Conservation (phyloP, 2,888 invertebrate genomes). For the Cabera pusaria region DNA sequence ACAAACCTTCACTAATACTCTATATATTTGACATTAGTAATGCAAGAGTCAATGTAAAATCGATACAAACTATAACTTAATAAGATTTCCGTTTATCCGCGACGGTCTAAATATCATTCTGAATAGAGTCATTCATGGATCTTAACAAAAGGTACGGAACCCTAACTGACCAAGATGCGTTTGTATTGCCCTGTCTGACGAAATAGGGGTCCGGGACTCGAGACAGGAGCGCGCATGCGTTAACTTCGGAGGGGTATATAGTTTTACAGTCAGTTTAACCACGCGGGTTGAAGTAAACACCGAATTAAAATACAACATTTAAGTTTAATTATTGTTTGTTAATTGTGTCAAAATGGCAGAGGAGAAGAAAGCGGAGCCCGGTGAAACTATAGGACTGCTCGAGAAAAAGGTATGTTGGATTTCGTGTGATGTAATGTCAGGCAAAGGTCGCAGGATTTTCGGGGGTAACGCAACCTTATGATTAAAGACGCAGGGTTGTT, state of each 20-base stretch:
- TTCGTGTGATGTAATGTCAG: conserved; percentile 55
- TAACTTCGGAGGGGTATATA: conserved; percentile 12
- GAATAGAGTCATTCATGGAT: no score
- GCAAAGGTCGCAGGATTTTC: conserved; percentile 58
- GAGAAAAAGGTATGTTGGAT: conserved; percentile 62
- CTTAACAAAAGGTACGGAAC: conserved; percentile 18
- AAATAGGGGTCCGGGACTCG: conserved; percentile 28
- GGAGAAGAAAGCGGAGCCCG: conserved; percentile 46
- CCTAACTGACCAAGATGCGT: conserved; percentile 21
- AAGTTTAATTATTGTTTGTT: conserved; percentile 21
- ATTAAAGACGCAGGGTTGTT: no score
- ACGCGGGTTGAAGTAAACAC: conserved; percentile 29
- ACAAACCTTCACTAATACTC: no score
- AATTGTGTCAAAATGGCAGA: conserved; percentile 51
- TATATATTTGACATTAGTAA: conserved; percentile 20
- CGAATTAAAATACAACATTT: conserved; percentile 16
- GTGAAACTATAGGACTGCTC: conserved; percentile 65
- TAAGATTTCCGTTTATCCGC: no score
- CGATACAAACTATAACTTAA: no score
- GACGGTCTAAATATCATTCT: no score
- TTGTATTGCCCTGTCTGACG: conserved; percentile 13
- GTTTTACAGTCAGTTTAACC: conserved; percentile 27
- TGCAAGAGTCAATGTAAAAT: conserved; percentile 21
- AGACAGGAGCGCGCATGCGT: conserved; percentile 31
- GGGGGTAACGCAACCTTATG: no score